Percentiles rank a stretch among this genome's conserved stretches.
phyloP scores from a whole-genome alignment of 2,113 vertebrate genomes.

The Motacilla tschutschensis region DNA sequence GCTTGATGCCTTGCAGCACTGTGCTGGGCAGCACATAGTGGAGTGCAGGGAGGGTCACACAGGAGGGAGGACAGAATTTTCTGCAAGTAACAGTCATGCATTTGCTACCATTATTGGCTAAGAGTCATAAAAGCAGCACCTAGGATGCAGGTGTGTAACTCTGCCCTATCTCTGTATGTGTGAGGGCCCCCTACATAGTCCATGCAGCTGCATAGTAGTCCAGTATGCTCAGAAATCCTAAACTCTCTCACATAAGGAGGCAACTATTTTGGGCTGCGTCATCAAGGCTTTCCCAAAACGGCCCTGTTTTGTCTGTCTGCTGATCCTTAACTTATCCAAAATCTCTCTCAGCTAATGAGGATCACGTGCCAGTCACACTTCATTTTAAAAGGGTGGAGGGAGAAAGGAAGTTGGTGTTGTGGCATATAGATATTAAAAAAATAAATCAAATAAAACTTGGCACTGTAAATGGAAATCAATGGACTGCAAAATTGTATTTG shows the following conservation, averaged over 20 bases:
- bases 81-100: not conserved
- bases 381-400: not conserved
- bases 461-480: conserved; percentile 45
- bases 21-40: not conserved
- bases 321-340: not conserved
- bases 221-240: not conserved
- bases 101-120: not conserved
- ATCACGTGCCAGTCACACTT: not conserved
- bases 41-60: not conserved
- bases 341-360: not conserved
- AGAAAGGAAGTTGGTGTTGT: not conserved
- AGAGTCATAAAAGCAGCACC: not conserved
- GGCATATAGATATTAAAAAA: conserved; percentile 8
- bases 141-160: not conserved
- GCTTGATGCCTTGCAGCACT: not conserved
- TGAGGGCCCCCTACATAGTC: no score
- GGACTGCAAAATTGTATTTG: conserved; percentile 54
- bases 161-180: not conserved
- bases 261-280: not conserved
- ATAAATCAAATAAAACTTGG: conserved; percentile 39
- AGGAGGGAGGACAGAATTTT: not conserved
- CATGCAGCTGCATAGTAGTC: not conserved
- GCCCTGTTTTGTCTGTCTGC: not conserved
- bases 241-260: not conserved
- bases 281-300: not conserved